These are phyloP conservation scores for Zoroaster sp. DNA, from an alignment of 53 echinoderm and acorn worm species.

Conservation along the genomic window DNA sequence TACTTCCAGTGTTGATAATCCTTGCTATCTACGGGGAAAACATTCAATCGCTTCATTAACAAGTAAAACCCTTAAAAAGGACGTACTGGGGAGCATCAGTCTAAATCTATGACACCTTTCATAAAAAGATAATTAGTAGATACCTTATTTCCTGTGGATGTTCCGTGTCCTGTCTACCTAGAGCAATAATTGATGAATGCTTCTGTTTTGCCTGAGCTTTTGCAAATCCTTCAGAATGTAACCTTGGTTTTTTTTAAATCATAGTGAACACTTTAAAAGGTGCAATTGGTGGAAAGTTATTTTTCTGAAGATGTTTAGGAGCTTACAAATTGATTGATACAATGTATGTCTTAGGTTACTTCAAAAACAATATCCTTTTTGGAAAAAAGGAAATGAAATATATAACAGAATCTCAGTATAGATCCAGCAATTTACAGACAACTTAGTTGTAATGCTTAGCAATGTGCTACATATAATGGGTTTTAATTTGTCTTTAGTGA, in stretches of 20 bases:
- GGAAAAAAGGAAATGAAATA: too few relatives aligned
- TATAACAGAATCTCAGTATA: too few relatives aligned
- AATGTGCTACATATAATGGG: too few relatives aligned
- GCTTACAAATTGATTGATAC: too few relatives aligned
- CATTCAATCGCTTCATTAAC: conserved; percentile 1
- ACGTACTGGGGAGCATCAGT: background rate
- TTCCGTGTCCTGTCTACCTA: background rate
- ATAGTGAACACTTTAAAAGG: background rate
- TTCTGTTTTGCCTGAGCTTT: background rate
- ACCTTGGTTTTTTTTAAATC: background rate
- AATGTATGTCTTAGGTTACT: too few relatives aligned
- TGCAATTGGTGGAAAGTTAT: too few relatives aligned
- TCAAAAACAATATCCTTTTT: too few relatives aligned
- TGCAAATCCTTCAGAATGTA: too few relatives aligned
- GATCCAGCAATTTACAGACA: too few relatives aligned
- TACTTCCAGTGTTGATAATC: conserved; percentile 24
- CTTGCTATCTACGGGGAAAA: background rate
- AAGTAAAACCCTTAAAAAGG: background rate
- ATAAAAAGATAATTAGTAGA: background rate
- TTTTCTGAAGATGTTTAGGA: too few relatives aligned
- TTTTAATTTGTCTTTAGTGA: too few relatives aligned
- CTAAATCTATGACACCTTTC: background rate
- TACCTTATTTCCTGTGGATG: background rate
- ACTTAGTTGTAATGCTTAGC: too few relatives aligned
- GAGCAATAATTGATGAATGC: background rate